Evolutionary conservation across 2,888 invertebrate genomes (phyloP), one percentile per base, ranked within the genome.

Genomic region (Aproaerema taeniolella): DNA sequence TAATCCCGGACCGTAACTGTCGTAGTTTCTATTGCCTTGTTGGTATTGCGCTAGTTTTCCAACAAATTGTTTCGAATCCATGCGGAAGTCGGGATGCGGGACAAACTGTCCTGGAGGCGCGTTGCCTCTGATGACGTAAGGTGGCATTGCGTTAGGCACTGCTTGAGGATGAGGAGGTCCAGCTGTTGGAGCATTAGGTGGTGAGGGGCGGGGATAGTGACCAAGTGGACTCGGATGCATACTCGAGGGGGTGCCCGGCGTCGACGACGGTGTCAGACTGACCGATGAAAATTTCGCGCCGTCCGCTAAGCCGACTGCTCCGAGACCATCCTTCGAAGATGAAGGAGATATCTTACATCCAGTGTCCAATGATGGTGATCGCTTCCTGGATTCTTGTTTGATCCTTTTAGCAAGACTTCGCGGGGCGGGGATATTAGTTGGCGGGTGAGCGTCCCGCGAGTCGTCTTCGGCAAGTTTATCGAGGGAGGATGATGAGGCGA

Each of bases 391-490:
- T 87, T 89, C 67, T 76, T 79, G 77, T 79, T 88, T 72, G 77
- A 88, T 60, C 72, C 82, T 58, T 83, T 86, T 71, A 65, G 88
- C 65, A 75, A 88, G 48, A 71, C 71, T 65, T 80, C 86, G 65
- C 68, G 89, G 52, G 71, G 89, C 55, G 13, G 89, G 86, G 12
- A 89, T 77, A 43, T 87, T 86, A 48, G 89, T 87, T 0, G 90
- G 89, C 46, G 92, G 92, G 53, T 92, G 91, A 14, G 91, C 93
- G 43, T 93, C 93, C 47, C 92, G 83, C 2, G 93, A 93, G 66
- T 93, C 93, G 44, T 93, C 93, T 70, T 93, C 93, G 12, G 90
- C 91, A 62, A 93, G 86, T 64, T 93, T 93, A 57, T 93, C 93
- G 52, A 92, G 91, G 0, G 92, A 91, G 40, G 91, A 91, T 0